These are phyloP conservation scores for Siniperca undulata DNA, from an alignment of 2,797 vertebrate genomes.

Conservation along the genomic window DNA sequence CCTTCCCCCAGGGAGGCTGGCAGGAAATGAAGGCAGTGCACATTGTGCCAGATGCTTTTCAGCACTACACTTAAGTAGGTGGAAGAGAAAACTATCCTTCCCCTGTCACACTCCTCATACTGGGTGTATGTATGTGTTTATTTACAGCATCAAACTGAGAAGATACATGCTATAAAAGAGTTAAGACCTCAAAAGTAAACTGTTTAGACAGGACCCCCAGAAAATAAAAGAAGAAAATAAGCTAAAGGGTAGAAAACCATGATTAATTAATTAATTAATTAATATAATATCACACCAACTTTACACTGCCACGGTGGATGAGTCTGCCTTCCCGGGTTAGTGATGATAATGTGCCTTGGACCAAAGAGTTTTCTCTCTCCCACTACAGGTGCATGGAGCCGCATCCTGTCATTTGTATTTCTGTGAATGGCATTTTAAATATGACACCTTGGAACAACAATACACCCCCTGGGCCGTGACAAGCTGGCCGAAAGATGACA, in stretches of 20 bases:
- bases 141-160: slow-evolving; percentile 30
- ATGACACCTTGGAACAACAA: slow-evolving; percentile 75
- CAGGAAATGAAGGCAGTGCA: slow-evolving; percentile 90
- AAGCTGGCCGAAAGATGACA: slow-evolving; percentile 73
- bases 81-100: slow-evolving; percentile 76
- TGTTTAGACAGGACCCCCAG: background rate
- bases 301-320: background rate
- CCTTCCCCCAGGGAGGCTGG: slow-evolving; percentile 81
- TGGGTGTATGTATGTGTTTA: slow-evolving; percentile 38
- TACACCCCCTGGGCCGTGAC: slow-evolving; percentile 71
- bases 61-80: slow-evolving; percentile 67
- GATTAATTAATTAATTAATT: background rate
- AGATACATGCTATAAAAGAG: background rate
- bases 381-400: slow-evolving; percentile 72
- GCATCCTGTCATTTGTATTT: slow-evolving; percentile 73
- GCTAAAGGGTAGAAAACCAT: background rate
- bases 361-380: slow-evolving; percentile 25
- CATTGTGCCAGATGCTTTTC: slow-evolving; percentile 87
- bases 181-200: background rate
- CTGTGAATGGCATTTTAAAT: slow-evolving; percentile 73
- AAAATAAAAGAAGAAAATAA: background rate
- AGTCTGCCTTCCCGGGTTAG: slow-evolving; percentile 24
- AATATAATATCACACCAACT: background rate
- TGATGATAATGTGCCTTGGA: slow-evolving; percentile 22
- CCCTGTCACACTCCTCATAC: slow-evolving; percentile 54